Base-by-base conservation (phyloP, 2,797 vertebrate genomes). In the Clamator glandarius region DNA sequence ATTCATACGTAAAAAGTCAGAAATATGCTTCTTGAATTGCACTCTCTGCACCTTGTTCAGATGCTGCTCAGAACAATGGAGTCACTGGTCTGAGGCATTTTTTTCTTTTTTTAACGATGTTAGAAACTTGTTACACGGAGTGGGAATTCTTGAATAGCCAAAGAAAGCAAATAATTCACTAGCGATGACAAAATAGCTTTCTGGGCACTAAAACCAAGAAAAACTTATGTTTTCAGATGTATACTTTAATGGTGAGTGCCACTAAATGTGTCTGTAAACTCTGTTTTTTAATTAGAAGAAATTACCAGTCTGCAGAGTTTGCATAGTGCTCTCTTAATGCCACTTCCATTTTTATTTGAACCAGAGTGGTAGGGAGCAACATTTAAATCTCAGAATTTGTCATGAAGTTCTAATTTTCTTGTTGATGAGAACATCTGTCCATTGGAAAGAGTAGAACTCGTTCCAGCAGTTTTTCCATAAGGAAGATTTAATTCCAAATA, bases 331-430 rank as follows among this genome's bases (percentile, higher is more conserved):
- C 31, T 94, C 44, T 80, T 83, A 87, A 87, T 85, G 57, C 75
- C 50, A 42, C 54, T 94, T 93, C 41, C 61, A 54, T 83, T 84
- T 86, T 91, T 75, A 61, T 88, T 89, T 91, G 89, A 86, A 68
- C n/a, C 54, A 31, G 57, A 51, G 58, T 83, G 44, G 64, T 83
- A 57, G 64, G 61, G 82, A 92, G 41, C 84, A 82, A 87, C 79
- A 93, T 93, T 96, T 91, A 94, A 94, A 88, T 46, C 46, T 93
- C 4, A 0, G 58, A 75, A 33, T 93, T 91, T 93, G 85, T 95
- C 82, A 75, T 92, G 89, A 72, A 78, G 79, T 89, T 87, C 75
- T 89, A 58, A 92, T 96, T 93, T 93, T 87, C 84, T 85, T 3
- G 2, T 75, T 75, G 68, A 80, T 87, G 68, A 75, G 36, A 92